Evolutionary conservation across 2,888 invertebrate genomes (phyloP), one percentile per base, ranked within the genome.

Genomic region (Phyllotreta striolata): DNA sequence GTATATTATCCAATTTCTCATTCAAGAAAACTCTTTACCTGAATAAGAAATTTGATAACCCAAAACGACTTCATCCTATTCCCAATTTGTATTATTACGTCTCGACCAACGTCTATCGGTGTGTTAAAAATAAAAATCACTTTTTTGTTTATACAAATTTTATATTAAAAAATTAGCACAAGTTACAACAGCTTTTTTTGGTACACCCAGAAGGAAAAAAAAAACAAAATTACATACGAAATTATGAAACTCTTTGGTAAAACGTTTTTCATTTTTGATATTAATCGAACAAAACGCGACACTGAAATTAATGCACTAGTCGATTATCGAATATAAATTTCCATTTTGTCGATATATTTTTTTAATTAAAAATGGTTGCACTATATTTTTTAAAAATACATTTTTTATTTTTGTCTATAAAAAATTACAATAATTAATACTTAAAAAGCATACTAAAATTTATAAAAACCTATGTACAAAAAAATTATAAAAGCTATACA

Each of bases 221-320:
- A 1, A 24, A 63, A 56, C 60, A 1, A 24, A 24, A 24, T 24
- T 24, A 51, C 37, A 54, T 35, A 60, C 35, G 49, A 37, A 58
- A 63, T 58, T 59, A 24, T 24, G 58, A 66, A 61, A 62, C 65
- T 70, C 70, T 70, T 70, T 70, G 70, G 70, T 70, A 70, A 69
- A 70, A 66, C 43, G 66, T 56, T 62, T 69, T 68, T 66, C 1
- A 24, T 24, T 24, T 24, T 24, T 24, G 24, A 24, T 24, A 24
- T 24, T 24, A 24, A 24, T 24, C 24, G 24, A 24, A 24, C 24
- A 24, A 24, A 24, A 24, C 24, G 24, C 24, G 24, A 24, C 1
- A 24, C 4, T 24, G 24, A 24, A 24, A 24, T 24, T 24, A 24
- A 24, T 24, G 24, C 24, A 24, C 24, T 24, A 24, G 24, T 24